Percentiles rank a stretch among this genome's conserved stretches.
These are phyloP conservation scores for Chionis minor DNA, from an alignment of 2,113 vertebrate species.

Conservation along the genomic window DNA sequence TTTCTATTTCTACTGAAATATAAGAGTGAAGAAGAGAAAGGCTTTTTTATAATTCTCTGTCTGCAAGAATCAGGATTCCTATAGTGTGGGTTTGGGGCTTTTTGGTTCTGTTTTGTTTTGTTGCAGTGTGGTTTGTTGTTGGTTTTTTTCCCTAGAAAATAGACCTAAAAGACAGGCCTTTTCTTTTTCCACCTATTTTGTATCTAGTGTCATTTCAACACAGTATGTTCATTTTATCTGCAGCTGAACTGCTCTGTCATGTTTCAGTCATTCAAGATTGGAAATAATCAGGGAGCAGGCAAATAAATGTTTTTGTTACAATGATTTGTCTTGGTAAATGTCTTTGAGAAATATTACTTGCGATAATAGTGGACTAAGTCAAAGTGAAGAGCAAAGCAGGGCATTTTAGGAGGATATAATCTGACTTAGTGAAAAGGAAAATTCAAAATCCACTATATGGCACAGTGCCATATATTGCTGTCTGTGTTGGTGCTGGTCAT, in stretches of 20 bases:
- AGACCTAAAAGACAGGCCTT: background rate
- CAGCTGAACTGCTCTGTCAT: background rate
- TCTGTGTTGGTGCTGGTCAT: background rate
- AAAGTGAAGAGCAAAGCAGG: background rate
- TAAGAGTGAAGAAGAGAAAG: background rate
- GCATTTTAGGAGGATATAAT: background rate
- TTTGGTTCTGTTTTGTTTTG: background rate
- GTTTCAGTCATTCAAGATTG: background rate
- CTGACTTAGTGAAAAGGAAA: background rate
- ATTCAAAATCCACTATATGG: background rate
- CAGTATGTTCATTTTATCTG: background rate
- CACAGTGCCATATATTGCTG: background rate
- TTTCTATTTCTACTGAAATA: background rate
- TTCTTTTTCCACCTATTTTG: background rate
- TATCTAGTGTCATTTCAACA: background rate
- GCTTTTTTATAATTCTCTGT: background rate
- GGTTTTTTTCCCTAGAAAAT: background rate
- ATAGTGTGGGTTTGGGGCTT: rapidly evolving
- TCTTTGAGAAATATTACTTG: background rate
- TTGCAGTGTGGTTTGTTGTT: background rate
- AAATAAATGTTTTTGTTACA: background rate
- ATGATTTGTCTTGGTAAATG: background rate
- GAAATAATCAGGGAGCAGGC: background rate
- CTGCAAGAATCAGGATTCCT: background rate
- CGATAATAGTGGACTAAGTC: background rate